phyloP scores from a whole-genome alignment of 2,888 invertebrate genomes.

The Hyppa rectilinea region DNA sequence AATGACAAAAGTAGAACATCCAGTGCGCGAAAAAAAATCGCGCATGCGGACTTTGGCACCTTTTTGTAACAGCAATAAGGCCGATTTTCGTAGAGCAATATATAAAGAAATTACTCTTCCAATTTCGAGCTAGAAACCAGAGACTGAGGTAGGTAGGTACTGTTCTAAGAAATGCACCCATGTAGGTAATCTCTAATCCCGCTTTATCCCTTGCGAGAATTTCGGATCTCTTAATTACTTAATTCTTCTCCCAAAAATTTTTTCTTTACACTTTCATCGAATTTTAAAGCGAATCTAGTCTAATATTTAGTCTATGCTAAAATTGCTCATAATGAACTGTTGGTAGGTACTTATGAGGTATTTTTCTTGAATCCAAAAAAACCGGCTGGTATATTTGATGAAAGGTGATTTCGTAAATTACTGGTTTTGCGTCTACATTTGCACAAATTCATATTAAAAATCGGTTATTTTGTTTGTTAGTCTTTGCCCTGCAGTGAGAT shows the following conservation, averaged over 20 bases:
- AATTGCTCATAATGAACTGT: not conserved
- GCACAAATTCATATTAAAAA: not conserved
- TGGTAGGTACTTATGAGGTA: not conserved
- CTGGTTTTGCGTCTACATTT: not conserved
- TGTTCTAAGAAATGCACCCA: not conserved
- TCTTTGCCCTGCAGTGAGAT: not conserved
- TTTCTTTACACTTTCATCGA: not conserved
- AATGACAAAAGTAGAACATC: too few relatives aligned
- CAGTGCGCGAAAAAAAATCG: too few relatives aligned
- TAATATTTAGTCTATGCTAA: not conserved
- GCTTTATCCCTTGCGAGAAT: not conserved
- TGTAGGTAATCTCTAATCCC: not conserved
- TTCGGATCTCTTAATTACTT: not conserved
- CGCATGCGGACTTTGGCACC: too few relatives aligned
- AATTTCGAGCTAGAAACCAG: not conserved
- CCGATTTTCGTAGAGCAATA: not conserved
- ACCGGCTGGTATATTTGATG: not conserved
- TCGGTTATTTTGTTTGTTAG: not conserved
- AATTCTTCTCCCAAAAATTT: not conserved
- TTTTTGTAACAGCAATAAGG: not conserved
- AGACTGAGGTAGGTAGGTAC: not conserved
- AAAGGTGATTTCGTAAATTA: not conserved
- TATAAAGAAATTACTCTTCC: not conserved
- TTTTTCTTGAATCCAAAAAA: not conserved
- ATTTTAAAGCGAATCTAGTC: not conserved